These are phyloP conservation scores for Araneus ventricosus DNA, from an alignment of 1,140 invertebrate genomes.

Conservation along the genomic window DNA sequence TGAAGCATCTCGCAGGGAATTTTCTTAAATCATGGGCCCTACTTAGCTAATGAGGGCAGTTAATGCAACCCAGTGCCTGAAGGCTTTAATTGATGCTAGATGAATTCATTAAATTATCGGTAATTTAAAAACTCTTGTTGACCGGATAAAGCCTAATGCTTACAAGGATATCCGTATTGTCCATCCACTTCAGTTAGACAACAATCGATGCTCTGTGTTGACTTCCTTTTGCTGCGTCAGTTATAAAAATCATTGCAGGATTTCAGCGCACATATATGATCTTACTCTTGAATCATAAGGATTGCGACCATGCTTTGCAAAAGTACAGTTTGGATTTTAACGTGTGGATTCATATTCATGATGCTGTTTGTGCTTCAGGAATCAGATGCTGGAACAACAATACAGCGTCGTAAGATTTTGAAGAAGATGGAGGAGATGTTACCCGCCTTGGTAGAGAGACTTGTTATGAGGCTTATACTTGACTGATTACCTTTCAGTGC, in stretches of 20 bases:
- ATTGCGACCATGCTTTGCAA: neutral
- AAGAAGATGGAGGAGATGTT: slow-evolving; percentile 61
- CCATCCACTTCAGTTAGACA: neutral
- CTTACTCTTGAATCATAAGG: neutral
- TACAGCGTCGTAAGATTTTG: slow-evolving; percentile 25
- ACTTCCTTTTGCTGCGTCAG: slow-evolving; percentile 38
- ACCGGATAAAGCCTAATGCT: neutral
- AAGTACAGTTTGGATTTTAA: neutral
- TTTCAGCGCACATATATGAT: neutral
- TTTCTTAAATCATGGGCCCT: neutral
- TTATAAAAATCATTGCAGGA: slow-evolving; percentile 15
- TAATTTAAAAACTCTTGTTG: neutral
- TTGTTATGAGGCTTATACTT: slow-evolving; percentile 36
- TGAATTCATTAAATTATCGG: neutral
- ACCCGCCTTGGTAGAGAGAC: neutral
- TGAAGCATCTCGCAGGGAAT: neutral
- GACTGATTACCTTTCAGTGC: neutral
- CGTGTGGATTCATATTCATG: slow-evolving; percentile 5
- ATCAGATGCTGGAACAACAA: neutral
- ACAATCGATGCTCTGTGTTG: neutral
- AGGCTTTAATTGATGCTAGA: neutral
- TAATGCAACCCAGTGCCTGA: neutral
- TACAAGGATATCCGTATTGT: slow-evolving; percentile 64
- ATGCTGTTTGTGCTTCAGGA: neutral
- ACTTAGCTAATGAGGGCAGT: neutral